Evolutionary conservation across 2,797 vertebrate species (phyloP), one percentile per base, ranked within the genome.

Genomic region (Anniella stebbinsi): DNA sequence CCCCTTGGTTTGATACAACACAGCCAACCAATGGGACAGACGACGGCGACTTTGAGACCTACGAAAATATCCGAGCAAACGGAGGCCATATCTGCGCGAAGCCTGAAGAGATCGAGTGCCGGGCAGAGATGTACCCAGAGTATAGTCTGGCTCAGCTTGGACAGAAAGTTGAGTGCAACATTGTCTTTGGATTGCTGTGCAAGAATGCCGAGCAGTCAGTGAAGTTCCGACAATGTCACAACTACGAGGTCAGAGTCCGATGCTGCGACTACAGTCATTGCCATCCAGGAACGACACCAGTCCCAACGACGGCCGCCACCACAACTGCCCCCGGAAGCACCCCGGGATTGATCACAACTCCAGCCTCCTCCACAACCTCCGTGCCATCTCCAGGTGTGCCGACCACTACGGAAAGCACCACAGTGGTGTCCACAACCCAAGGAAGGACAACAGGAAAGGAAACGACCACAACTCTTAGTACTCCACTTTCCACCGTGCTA

Each of bases 21-120:
- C 54, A n/a, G 7, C 95, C 95, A 8, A 54, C 0, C 0, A 18
- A 80, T 0, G 88, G 73, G 0, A 83, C 7, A 0, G 0, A 80
- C 4, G 86, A 60, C 0, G 94, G 92, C 51, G 95, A 96, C 63
- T 1, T 1, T 0, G 95, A 96, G 80, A 92, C 88, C 0, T 48
- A 77, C 10, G 92, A 36, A 21, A 92, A 51, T 0, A 95, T 95
- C 36, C 80, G 84, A 38, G 88, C 82, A 0, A 69, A 57, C 1
- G 54, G 54, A 13, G 13, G 13, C 54, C 54, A 57, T 12, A 57
- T 57, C 54, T 57, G 54, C 13, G 15, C 1, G 2, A 15, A 57
- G 2, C 54, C 54, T 13, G 9, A 57, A 15, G 54, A 1, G 1
- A 57, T 57, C 13, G 54, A 57, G 54, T 9, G 51, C 51, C 11